Evolutionary conservation across 2,113 vertebrate species (phyloP).

Genomic region (Meriones unguiculatus): DNA sequence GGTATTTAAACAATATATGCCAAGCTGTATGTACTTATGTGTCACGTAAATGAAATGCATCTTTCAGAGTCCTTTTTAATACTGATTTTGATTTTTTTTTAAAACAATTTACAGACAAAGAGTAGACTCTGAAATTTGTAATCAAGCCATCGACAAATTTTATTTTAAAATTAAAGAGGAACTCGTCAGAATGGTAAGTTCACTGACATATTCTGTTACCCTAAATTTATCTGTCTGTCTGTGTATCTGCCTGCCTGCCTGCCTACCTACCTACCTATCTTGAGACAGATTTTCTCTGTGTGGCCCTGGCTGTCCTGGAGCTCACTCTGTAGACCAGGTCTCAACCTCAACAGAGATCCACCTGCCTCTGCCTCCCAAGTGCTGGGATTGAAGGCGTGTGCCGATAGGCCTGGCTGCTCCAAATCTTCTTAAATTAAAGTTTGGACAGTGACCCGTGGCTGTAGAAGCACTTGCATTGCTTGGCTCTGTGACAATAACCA

Average conservation of each 20-base stretch:
- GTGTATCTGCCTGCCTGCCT: neutral
- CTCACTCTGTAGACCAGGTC: neutral
- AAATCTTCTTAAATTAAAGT: neutral
- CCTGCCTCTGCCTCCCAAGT: neutral
- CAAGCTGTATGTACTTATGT: neutral
- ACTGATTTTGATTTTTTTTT: neutral
- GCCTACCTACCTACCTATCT: neutral
- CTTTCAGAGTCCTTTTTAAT: conserved; percentile 20
- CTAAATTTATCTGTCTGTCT: neutral
- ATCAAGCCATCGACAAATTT: conserved; percentile 86
- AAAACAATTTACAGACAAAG: conserved; percentile 86
- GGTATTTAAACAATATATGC: neutral
- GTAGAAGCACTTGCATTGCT: neutral
- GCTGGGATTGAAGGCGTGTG: neutral
- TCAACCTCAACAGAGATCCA: neutral
- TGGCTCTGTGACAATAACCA: neutral
- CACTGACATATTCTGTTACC: neutral
- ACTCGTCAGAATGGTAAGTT: conserved; percentile 89
- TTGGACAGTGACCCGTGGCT: neutral
- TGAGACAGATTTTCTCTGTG: neutral
- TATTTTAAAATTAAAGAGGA: conserved; percentile 88
- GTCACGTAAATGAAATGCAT: conserved; percentile 30
- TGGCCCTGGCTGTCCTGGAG: neutral
- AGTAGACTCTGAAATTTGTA: conserved; percentile 84
- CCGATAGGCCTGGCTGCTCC: neutral